phyloP scores from a whole-genome alignment of 1,140 invertebrate species.

The Tetranychus urticae region DNA sequence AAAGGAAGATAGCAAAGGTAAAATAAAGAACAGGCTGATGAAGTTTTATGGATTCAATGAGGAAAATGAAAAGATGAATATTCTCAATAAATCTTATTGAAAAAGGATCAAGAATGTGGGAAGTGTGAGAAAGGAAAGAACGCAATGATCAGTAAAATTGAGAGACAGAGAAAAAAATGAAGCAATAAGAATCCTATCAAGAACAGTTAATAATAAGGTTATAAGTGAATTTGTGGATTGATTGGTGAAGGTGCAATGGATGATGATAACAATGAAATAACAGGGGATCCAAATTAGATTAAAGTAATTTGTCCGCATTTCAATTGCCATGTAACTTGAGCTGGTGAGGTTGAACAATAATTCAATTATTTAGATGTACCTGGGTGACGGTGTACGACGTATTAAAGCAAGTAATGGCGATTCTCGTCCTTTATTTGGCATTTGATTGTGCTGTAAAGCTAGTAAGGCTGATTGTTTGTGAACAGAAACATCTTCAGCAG shows the following conservation, averaged over 20 bases:
- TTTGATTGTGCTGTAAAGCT: slow-evolving; percentile 12
- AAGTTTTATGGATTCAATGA: too few species aligned
- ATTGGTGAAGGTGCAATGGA: too few species aligned
- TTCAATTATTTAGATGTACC: background rate
- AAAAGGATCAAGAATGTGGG: background rate
- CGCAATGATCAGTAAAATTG: background rate
- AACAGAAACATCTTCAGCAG: slow-evolving; percentile 25
- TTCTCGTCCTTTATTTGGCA: slow-evolving; percentile 9
- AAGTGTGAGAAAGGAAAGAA: background rate
- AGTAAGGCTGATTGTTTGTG: slow-evolving; percentile 20
- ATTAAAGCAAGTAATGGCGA: slow-evolving; percentile 17
- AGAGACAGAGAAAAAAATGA: background rate
- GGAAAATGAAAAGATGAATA: background rate
- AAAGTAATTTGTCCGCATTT: background rate
- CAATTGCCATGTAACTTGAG: too few species aligned
- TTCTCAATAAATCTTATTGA: background rate
- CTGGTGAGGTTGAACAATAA: too few species aligned
- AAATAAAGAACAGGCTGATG: too few species aligned
- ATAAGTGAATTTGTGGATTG: too few species aligned
- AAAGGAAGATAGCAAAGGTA: background rate
- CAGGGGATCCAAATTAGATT: background rate
- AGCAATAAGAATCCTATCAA: background rate
- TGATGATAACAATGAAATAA: too few species aligned
- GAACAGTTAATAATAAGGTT: background rate
- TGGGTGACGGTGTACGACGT: slow-evolving; percentile 16